Conservation (phyloP, 1,140 invertebrate genomes). For the Drosophila cardini region DNA sequence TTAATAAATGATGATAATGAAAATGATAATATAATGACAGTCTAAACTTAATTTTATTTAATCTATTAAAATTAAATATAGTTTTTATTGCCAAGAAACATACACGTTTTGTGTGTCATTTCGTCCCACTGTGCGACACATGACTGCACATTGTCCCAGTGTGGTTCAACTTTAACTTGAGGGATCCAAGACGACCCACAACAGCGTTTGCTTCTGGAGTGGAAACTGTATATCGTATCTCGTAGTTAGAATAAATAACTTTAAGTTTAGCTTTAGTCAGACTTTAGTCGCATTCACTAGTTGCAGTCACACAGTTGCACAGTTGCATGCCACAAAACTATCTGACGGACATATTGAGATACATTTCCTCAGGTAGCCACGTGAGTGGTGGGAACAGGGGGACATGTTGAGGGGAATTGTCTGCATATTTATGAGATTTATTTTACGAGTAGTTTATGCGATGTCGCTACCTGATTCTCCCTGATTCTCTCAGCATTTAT, state of each 20-base stretch:
- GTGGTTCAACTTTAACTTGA: slow-evolving; percentile 9
- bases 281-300: slow-evolving; percentile 5
- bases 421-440: slow-evolving; percentile 82
- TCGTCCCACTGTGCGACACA: not conserved
- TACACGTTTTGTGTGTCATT: not conserved
- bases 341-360: slow-evolving; percentile 54
- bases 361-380: slow-evolving; percentile 58
- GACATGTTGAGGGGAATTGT: not conserved
- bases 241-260: slow-evolving; percentile 77
- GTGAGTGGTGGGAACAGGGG: slow-evolving; percentile 1
- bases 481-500: slow-evolving; percentile 42
- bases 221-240: slow-evolving; percentile 69
- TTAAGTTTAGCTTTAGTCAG: slow-evolving; percentile 16
- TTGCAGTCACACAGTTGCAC: slow-evolving; percentile 5
- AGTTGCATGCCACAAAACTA: slow-evolving; percentile 37
- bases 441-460: slow-evolving; percentile 73
- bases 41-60: too few species aligned
- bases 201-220: slow-evolving; percentile 66
- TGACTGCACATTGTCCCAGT: slow-evolving; percentile 30
- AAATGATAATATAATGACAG: too few species aligned
- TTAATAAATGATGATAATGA: too few species aligned
- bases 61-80: too few species aligned
- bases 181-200: slow-evolving; percentile 59
- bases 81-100: not conserved
- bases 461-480: slow-evolving; percentile 71